Evolutionary conservation across 2,113 vertebrate species (phyloP), one percentile per base, ranked within the genome.

Genomic region (Pelusios castaneus): DNA sequence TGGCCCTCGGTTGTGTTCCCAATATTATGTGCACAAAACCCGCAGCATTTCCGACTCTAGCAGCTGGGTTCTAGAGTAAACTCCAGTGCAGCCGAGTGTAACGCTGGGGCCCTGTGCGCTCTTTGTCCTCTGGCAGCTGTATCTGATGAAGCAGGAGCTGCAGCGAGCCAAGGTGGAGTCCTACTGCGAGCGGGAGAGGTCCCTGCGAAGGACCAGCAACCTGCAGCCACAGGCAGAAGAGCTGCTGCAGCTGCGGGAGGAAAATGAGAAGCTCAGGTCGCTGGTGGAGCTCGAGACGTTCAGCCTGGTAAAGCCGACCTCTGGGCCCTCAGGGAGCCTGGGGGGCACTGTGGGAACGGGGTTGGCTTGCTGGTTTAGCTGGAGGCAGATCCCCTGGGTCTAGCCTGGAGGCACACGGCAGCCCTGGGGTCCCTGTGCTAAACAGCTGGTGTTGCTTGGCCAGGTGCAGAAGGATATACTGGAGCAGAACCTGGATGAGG

Each of bases 111-210:
- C 76, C 75, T 78, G n/a, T 58, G 51, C 27, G 3, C 41, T 31
- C 54, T 83, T 47, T 80, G 54, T n/a, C 13, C 31, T 89, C 22
- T 21, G n/a, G 24, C 97, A 99, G 99, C 93, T 99, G 34, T 99
- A 99, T 10, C 97, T 99, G 95, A 87, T 97, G 75, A 98, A 98
- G 97, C 98, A 98, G 54, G 98, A 99, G 87, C 95, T 99, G 49
- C 98, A 98, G 63, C 98, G 97, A 10, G 96, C 96, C 41, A 96
- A 97, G 82, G 95, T 91, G 2, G 79, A 95, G 1, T 92, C 93
- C 0, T 97, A 97, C 56, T 97, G 98, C n/a, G 97, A 99, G 87
- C 98, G 96, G 88, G 96, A 96, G 75, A 90, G 85, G 25, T 98
- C 98, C 2, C 90, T 98, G 76, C 93, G 87, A 77, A 89, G 85